Evolutionary conservation across 2,888 invertebrate genomes (phyloP), one percentile per base, ranked within the genome.

Genomic region (Apomyelois bistriatella): DNA sequence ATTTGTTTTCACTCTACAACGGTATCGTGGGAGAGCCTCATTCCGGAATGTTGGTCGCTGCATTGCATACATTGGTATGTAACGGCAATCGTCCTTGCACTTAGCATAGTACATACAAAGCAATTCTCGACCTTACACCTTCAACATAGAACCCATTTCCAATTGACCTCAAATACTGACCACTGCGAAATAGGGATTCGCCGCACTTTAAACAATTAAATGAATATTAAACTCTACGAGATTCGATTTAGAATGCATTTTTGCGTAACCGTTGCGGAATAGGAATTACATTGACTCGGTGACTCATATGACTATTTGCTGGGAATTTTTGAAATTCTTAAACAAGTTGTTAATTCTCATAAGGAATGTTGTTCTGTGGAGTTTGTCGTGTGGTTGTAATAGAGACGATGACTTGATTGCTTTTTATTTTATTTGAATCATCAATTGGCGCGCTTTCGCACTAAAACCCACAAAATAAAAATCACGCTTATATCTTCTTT

Each of bases 41-140:
- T 61, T 69, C 61, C 68, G 77, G 79, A 79, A 81, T 81, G 82
- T 68, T 66, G 72, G 70, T 62, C 68, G 66, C 65, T 71, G 72
- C 72, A 64, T 63, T 72, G 72, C 72, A 64, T 63, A 65, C 64
- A 60, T 59, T 48, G 73, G 72, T 61, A 74, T 70, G 72, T 65
- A 50, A 58, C 58, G 61, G 49, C 40, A 30, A 38, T 38, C 49
- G 49, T 50, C 40, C 49, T 50, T 50, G 49, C 49, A 43, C 17
- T 52, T 30, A 52, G 10, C 43, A 51, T 51, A 51, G 35, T 35
- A 40, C 28, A 50, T 50, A 13, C n/a, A 40, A n/a, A 0, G 16
- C 30, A 30, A 50, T 8, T 30, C 30, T 13, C 10, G n/a, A 50
- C 41, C 38, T 32, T 50, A 41, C 7, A 3, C 1, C 10, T 6